Evolutionary conservation across 2,888 invertebrate species (phyloP).

Genomic region (Calameuta filiformis): DNA sequence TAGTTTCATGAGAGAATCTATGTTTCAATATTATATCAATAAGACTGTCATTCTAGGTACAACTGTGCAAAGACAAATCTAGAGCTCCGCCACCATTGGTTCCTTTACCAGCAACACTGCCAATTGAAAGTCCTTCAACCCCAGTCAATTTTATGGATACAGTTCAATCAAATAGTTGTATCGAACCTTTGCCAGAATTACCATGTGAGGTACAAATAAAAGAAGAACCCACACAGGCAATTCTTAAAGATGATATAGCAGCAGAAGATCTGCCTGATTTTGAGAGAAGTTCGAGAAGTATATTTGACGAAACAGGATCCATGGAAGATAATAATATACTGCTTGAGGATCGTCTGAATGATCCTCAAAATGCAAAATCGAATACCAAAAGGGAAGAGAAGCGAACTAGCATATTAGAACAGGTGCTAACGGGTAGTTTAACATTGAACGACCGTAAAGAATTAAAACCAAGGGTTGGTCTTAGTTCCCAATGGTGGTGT

Average conservation of each 20-base stretch:
- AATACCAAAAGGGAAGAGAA: conserved; percentile 36
- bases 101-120: conserved; percentile 46
- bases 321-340: conserved; percentile 18
- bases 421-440: conserved; percentile 51
- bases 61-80: conserved; percentile 52
- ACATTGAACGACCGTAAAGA: conserved; percentile 52
- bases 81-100: conserved; percentile 57
- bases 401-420: conserved; percentile 53
- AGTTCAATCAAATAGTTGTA: conserved; percentile 23
- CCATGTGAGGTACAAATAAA: conserved; percentile 57
- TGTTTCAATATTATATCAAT: background rate
- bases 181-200: conserved; percentile 47
- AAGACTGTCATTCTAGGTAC: conserved; percentile 37
- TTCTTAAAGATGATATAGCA: conserved; percentile 14
- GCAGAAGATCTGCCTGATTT: background rate
- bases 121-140: conserved; percentile 30
- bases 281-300: background rate
- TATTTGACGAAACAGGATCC: conserved; percentile 8
- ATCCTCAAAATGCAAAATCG: conserved; percentile 15
- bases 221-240: conserved; percentile 37
- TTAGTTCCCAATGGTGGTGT: conserved; percentile 56
- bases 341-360: conserved; percentile 18
- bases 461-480: conserved; percentile 33
- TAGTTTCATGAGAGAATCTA: background rate
- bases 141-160: conserved; percentile 19